These are phyloP conservation scores for Falcaria lacertinaria DNA, from an alignment of 2,888 invertebrate species.

Conservation along the genomic window DNA sequence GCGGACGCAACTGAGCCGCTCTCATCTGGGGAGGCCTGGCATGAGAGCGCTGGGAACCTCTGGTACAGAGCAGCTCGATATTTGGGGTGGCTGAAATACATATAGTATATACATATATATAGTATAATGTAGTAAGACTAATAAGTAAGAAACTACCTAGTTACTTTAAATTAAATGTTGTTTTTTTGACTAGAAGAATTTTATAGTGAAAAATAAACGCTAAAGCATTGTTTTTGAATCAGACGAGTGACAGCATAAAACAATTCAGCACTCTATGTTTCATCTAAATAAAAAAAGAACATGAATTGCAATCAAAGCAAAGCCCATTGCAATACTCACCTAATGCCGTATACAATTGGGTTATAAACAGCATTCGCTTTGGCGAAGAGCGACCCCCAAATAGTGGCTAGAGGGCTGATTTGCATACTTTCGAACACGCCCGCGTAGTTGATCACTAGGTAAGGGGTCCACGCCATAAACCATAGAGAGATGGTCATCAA, in stretches of 20 bases:
- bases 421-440: constrained; percentile 87
- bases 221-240: too few relatives aligned
- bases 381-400: constrained; percentile 94
- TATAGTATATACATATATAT: too few relatives aligned
- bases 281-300: neutral
- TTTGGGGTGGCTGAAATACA: constrained; percentile 84
- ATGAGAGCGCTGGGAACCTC: constrained; percentile 88
- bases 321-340: constrained; percentile 83
- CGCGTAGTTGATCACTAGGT: constrained; percentile 88
- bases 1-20: constrained; percentile 83
- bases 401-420: constrained; percentile 89
- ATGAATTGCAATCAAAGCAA: neutral
- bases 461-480: constrained; percentile 97
- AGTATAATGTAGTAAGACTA: too few relatives aligned
- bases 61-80: constrained; percentile 87
- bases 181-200: too few relatives aligned
- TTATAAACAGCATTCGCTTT: constrained; percentile 95
- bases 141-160: too few relatives aligned
- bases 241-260: too few relatives aligned
- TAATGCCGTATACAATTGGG: constrained; percentile 94
- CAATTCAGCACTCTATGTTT: neutral
- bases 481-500: constrained; percentile 93
- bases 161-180: too few relatives aligned
- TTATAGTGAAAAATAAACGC: too few relatives aligned
- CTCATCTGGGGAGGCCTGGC: constrained; percentile 81